phyloP scores from a whole-genome alignment of 2,113 vertebrate species.

The Hydropotes inermis region DNA sequence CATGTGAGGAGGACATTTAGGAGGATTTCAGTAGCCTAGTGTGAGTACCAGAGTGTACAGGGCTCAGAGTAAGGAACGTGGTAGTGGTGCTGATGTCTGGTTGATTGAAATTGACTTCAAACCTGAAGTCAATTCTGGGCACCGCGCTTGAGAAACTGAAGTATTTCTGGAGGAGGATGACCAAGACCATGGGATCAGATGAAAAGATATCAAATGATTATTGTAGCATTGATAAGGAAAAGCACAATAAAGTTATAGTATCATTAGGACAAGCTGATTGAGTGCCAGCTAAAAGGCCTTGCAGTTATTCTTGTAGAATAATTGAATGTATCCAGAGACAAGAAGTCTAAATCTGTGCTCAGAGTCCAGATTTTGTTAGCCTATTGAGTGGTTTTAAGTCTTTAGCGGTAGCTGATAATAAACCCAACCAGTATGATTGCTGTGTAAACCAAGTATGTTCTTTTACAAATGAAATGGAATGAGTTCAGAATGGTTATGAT shows the following conservation, averaged over 20 bases:
- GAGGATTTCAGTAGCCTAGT: neutral
- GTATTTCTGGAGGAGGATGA: neutral
- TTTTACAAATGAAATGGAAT: neutral
- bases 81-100: neutral
- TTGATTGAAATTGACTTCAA: neutral
- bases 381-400: neutral
- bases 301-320: neutral
- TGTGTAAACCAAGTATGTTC: neutral
- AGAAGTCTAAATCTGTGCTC: neutral
- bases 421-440: neutral
- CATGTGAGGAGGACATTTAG: neutral
- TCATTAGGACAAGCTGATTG: neutral
- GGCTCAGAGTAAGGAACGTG: neutral
- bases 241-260: neutral
- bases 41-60: neutral
- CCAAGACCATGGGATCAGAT: neutral
- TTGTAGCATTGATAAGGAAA: neutral
- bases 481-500: slow-evolving; percentile 3
- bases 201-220: neutral
- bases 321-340: neutral
- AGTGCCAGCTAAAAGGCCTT: neutral
- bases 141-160: neutral
- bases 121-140: neutral
- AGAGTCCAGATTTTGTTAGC: neutral
- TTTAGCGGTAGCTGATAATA: neutral